Conservation (phyloP, 1,140 invertebrate species). For the Drosophila sechellia region DNA sequence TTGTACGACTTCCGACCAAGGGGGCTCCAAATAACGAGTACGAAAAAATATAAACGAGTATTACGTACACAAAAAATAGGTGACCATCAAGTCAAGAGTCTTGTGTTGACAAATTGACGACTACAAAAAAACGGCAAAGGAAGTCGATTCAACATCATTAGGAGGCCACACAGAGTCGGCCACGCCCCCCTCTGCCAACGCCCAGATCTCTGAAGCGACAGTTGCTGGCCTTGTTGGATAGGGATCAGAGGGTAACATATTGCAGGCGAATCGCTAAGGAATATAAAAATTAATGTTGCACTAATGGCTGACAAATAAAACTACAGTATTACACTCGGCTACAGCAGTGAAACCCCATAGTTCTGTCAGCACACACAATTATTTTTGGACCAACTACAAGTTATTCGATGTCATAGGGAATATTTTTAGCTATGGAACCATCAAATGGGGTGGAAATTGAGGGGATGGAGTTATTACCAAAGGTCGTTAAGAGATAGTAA, state of each 20-base stretch:
- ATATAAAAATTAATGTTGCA: conserved; percentile 4
- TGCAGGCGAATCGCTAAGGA: not conserved
- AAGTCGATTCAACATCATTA: conserved; percentile 68
- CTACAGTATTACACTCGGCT: conserved; percentile 1
- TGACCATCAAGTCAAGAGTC: conserved; percentile 46
- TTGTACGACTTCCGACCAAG: conserved; percentile 61
- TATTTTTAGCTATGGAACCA: conserved; percentile 23
- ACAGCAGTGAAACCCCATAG: conserved; percentile 7
- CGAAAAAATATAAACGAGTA: conserved; percentile 1
- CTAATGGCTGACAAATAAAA: conserved; percentile 37
- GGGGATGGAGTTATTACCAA: conserved; percentile 20
- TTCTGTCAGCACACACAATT: conserved; percentile 22
- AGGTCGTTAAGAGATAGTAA: conserved; percentile 19
- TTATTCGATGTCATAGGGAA: conserved; percentile 3
- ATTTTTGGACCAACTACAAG: conserved; percentile 25
- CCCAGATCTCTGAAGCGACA: not conserved
- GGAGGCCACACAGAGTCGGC: not conserved
- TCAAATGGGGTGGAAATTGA: conserved; percentile 34
- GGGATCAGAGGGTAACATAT: conserved; percentile 9
- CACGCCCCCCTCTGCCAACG: conserved; percentile 5
- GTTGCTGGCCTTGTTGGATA: not conserved
- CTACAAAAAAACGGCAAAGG: conserved; percentile 46
- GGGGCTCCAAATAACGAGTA: conserved; percentile 23
- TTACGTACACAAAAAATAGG: conserved; percentile 20
- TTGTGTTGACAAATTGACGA: conserved; percentile 64